Percentiles rank a stretch among this genome's conserved stretches.
phyloP scores from a whole-genome alignment of 2,888 invertebrate species.

The Drosophila nr. perissopoda region DNA sequence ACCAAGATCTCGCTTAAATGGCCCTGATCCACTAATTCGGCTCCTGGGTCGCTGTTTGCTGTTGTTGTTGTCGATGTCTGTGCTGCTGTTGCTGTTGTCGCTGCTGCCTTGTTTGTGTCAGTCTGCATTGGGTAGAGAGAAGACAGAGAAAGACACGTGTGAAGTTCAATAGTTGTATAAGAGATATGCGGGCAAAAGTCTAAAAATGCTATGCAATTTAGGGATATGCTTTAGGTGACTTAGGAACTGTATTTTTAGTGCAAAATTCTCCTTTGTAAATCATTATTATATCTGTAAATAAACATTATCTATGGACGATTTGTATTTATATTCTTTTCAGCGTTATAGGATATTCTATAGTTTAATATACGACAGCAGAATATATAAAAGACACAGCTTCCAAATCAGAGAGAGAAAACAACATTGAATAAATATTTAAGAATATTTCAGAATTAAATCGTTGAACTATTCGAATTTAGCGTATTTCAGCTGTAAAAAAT shows the following conservation, averaged over 20 bases:
- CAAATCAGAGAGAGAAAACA: too few relatives aligned
- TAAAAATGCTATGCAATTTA: background rate
- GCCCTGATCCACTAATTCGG: conserved; percentile 68
- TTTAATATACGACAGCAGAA: too few relatives aligned
- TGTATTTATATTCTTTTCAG: too few relatives aligned
- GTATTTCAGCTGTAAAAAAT: background rate
- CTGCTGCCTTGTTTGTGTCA: conserved; percentile 64
- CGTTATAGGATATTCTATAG: background rate
- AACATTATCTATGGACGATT: background rate
- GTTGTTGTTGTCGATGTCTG: conserved; percentile 30
- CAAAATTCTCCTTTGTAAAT: background rate
- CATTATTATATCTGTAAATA: background rate
- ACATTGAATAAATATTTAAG: background rate
- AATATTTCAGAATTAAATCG: background rate
- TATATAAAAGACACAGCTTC: too few relatives aligned
- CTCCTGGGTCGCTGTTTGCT: conserved; percentile 47
- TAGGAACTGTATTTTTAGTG: too few relatives aligned
- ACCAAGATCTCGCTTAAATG: conserved; percentile 78
- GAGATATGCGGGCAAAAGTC: background rate
- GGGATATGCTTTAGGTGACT: background rate
- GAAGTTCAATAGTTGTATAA: conserved; percentile 48
- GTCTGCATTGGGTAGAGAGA: conserved; percentile 48
- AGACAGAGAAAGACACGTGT: conserved; percentile 63
- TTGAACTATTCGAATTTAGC: background rate
- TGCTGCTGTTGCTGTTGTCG: conserved; percentile 35